Evolutionary conservation across 1,140 invertebrate species (phyloP), one percentile per base, ranked within the genome.

Genomic region (Centruroides sculpturatus): DNA sequence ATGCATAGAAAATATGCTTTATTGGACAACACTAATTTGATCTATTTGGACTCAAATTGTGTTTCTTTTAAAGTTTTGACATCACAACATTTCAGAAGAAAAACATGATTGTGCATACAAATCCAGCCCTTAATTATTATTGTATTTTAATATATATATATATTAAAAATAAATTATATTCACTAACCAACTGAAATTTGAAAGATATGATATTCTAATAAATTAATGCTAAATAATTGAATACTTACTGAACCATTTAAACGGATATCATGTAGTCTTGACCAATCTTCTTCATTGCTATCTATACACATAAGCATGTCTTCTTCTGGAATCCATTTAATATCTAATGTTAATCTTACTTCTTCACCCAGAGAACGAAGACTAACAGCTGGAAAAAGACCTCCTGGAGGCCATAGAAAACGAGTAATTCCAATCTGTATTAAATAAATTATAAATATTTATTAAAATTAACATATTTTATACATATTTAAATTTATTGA

Each of bases 201-300:
- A 10, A 9, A 49, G 1, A 49, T 23, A 23, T 23, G 23, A 23
- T 23, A n/a, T n/a, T 10, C 9, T 49, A n/a, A 49, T 35, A 41
- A 54, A 9, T 9, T 55, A 23, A 55, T 55, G 48, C 12, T 55
- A 53, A 49, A 49, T 56, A 41, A 12, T 35, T 34, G n/a, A 10
- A 59, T 9, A 55, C 70, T 67, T 64, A 80, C 78, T 63, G 73
- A 73, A 54, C 78, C 79, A 70, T 77, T 79, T 12, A 80, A 66
- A 41, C 73, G 70, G 58, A 81, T 73, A 64, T 80, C 78, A 69
- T 79, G 76, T 47, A 81, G 69, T 34, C 79, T 62, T 12, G 73
- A 71, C 79, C 80, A 81, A 12, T 80, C 79, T 34, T 80, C 79
- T 67, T 81, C 79, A 55, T 73, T 73, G 54, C 72, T 76, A 64